Percentiles rank a stretch among this genome's conserved stretches.
phyloP scores from a whole-genome alignment of 2,888 invertebrate genomes.

The Hipparchia semele region DNA sequence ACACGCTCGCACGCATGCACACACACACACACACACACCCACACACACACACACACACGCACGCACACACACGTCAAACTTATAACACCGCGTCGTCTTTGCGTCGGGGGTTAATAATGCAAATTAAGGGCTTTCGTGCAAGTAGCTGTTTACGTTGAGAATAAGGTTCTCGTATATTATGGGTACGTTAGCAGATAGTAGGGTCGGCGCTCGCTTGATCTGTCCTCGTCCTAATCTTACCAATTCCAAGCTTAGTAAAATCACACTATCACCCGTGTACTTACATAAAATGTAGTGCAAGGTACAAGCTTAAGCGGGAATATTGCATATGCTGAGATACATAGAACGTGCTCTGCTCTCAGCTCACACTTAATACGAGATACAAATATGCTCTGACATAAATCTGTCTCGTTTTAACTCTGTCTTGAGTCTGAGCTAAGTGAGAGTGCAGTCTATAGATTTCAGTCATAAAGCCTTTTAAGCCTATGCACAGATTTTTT shows the following conservation, averaged over 20 bases:
- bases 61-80: too few species aligned
- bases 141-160: slow-evolving; percentile 18
- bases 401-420: too few species aligned
- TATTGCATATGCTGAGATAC: too few species aligned
- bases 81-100: not conserved
- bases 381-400: too few species aligned
- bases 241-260: slow-evolving; percentile 63
- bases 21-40: not conserved
- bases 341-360: too few species aligned
- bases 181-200: slow-evolving; percentile 26
- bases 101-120: not conserved
- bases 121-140: not conserved
- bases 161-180: slow-evolving; percentile 17
- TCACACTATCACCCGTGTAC: slow-evolving; percentile 68
- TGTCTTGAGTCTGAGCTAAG: too few species aligned
- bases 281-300: slow-evolving; percentile 53
- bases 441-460: too few species aligned
- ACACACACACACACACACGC: not conserved
- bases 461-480: too few species aligned
- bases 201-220: slow-evolving; percentile 31
- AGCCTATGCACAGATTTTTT: too few species aligned
- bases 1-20: not conserved
- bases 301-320: slow-evolving; percentile 23
- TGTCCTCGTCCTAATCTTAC: slow-evolving; percentile 68
- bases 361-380: too few species aligned